Base-by-base conservation (phyloP, 1,140 invertebrate genomes). In the Tribolium madens region DNA sequence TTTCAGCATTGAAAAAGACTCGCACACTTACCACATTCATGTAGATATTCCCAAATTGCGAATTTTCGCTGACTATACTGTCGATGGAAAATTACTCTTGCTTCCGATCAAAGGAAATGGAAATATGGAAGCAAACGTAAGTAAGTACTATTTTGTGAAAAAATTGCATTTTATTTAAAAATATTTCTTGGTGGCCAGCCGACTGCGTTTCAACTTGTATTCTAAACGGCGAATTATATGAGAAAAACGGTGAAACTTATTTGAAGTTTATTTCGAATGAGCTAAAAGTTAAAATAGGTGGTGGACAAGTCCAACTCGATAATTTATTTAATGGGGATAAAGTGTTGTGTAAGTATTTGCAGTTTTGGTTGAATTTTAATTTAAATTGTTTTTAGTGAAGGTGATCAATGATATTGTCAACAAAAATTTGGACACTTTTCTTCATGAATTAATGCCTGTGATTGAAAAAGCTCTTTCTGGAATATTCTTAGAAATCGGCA, bases 301-400 rank as follows among this genome's bases (percentile, higher is more conserved):
- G 89, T 21, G 91, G 91, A 36, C 83, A 80, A 0, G 79, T 92
- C 6, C 82, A 84, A n/a, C 81, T 93, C 0, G 88, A 91, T 0
- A 92, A 93, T 84, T 84, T 92, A 1, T 92, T 92, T 53, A 88
- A 88, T 13, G 91, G 90, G 7, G 91, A 92, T 70, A 88, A 88
- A 79, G 81, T 86, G 3, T 79, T 90, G 53, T 87, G 86, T 87
- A 81, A 83, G 83, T 81, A 69, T 33, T 36, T 31, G 10, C 5
- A 60, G 1, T n/a, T 60, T 10, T 31, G 12, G 0, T n/a, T 15
- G 4, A 1, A 33, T 64, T 64, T 60, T 10, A 60, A 26, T 60
- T n/a, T 21, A 17, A 15, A 57, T 36, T 75, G 64, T 73, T 78
- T 74, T 48, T 76, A 86, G 86, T 84, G 50, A 88, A 90, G 1